Evolutionary conservation across 2,113 vertebrate genomes (phyloP), one percentile per base, ranked within the genome.

Genomic region (Trachemys scripta): DNA sequence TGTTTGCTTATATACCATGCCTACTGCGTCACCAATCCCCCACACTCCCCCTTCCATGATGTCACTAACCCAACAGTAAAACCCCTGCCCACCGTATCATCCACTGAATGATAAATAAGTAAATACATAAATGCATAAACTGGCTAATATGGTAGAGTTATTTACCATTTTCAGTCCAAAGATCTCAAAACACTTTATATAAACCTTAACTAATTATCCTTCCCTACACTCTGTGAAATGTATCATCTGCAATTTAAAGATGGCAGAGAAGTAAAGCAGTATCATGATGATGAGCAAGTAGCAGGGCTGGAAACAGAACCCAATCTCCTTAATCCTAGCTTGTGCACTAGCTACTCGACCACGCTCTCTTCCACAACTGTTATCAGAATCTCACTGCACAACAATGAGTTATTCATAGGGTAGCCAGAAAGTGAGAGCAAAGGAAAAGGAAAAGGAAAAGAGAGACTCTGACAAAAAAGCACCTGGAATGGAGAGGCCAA

Each of bases 1-100:
- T 93, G 89, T 82, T 92, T 95, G 96, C 4, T 80, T 92, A 65
- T 56, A 90, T 51, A 51, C 87, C 79, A 62, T 86, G 56, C n/a
- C 53, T 84, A 27, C 7, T 85, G 49, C 14, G 2, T 65, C 59
- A 16, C 31, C 59, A 65, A 16, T 65, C 29, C 31, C 59, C 31
- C 59, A 65, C 27, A 35, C 13, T 29, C 14, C 35, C 17, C 14
- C 59, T 65, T 31, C 59, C 59, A 65, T 14, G 29, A 35, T 65
- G 31, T 65, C 59, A 65, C 59, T 65, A 65, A 65, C 59, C 13
- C 29, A 62, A 31, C 13, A 35, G 8, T 87, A 85, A 54, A 69
- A 80, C 22, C 87, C 25, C 38, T 78, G 50, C 51, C n/a, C 53
- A 84, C 59, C 24, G 38, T 53, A 79, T 7, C 85, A n/a, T 35